Evolutionary conservation across 2,113 vertebrate species (phyloP).

Genomic region (Panthera uncia): DNA sequence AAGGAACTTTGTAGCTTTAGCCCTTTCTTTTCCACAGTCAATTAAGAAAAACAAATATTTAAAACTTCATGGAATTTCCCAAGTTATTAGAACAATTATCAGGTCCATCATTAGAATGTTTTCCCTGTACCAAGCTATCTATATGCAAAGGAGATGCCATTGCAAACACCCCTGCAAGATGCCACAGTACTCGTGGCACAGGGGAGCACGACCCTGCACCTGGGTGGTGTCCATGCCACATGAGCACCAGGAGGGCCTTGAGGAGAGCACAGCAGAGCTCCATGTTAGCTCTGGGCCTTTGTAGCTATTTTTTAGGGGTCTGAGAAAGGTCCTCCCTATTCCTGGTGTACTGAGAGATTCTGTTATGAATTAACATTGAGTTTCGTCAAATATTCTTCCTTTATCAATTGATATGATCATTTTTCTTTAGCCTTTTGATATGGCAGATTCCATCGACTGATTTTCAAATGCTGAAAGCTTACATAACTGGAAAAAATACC

Average conservation of each 20-base stretch:
- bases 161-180: background rate
- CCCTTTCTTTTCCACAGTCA: constrained; percentile 90
- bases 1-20: constrained; percentile 89
- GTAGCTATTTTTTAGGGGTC: background rate
- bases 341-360: background rate
- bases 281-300: background rate
- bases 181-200: background rate
- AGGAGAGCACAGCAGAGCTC: background rate
- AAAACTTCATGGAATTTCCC: constrained; percentile 93
- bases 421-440: background rate
- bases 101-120: constrained; percentile 75
- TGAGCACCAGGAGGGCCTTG: background rate
- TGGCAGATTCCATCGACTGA: background rate
- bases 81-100: constrained; percentile 91
- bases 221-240: background rate
- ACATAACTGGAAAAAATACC: background rate
- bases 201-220: background rate
- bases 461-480: background rate
- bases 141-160: background rate
- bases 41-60: constrained; percentile 95
- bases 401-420: background rate
- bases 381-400: background rate
- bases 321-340: background rate
- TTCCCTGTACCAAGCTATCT: background rate
- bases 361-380: background rate